Conservation (phyloP, 1,140 invertebrate genomes). For the Eufriesea mexicana region DNA sequence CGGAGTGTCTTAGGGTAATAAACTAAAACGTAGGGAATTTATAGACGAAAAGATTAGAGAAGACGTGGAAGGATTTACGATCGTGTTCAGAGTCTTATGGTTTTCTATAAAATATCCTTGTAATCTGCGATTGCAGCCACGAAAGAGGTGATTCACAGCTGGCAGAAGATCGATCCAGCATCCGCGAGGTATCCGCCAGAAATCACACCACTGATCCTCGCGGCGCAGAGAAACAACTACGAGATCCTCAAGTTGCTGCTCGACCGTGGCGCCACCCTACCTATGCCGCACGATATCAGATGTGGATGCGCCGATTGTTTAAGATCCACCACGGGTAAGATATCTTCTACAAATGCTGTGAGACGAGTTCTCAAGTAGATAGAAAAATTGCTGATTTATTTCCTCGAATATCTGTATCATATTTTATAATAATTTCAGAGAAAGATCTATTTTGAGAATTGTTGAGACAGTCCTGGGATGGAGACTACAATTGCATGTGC, state of each 20-base stretch:
- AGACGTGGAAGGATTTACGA: background rate
- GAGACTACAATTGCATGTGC: too few relatives aligned
- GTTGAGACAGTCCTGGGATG: too few relatives aligned
- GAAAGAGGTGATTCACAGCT: slow-evolving; percentile 85
- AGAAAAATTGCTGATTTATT: too few relatives aligned
- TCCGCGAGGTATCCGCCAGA: slow-evolving; percentile 94
- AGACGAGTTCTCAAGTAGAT: background rate
- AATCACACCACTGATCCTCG: slow-evolving; percentile 95
- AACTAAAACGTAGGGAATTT: too few relatives aligned
- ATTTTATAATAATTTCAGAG: too few relatives aligned
- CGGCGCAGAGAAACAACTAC: slow-evolving; percentile 96
- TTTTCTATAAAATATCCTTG: background rate
- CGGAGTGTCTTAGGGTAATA: too few relatives aligned
- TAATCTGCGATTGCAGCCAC: slow-evolving; percentile 24
- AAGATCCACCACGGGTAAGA: slow-evolving; percentile 85
- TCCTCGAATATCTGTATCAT: too few relatives aligned
- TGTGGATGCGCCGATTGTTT: slow-evolving; percentile 93
- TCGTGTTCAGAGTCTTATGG: background rate
- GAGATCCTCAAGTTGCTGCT: slow-evolving; percentile 96
- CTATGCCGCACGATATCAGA: slow-evolving; percentile 93
- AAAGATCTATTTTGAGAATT: too few relatives aligned
- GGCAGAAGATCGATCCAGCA: slow-evolving; percentile 91
- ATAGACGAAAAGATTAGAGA: background rate
- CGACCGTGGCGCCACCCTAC: slow-evolving; percentile 92
- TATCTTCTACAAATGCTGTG: slow-evolving; percentile 25